Conservation (phyloP, 2,888 invertebrate species). For the Drosophila meridionalis region DNA sequence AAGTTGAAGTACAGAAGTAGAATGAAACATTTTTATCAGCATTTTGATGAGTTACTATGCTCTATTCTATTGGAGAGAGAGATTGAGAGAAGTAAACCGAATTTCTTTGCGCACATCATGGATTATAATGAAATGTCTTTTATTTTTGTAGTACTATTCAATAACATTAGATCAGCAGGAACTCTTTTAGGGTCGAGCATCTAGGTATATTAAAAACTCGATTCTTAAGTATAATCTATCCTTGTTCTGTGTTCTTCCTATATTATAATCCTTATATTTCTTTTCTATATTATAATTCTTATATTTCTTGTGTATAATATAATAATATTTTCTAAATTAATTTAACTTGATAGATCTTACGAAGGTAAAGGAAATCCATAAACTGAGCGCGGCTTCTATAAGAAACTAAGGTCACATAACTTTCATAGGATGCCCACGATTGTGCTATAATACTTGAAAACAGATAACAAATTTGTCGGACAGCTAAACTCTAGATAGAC, state of each 20-base stretch:
- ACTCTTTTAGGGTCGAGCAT: background rate
- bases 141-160: background rate
- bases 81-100: background rate
- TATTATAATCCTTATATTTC: too few species aligned
- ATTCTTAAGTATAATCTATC: background rate
- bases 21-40: background rate
- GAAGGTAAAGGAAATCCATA: too few species aligned
- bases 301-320: background rate
- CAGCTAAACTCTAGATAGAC: background rate
- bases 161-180: background rate
- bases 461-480: background rate
- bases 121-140: background rate
- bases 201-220: background rate
- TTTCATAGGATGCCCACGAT: background rate
- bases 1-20: background rate
- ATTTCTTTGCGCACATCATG: too few species aligned
- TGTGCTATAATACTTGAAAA: background rate
- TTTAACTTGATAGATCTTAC: too few species aligned
- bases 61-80: background rate
- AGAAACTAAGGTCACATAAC: background rate
- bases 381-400: background rate
- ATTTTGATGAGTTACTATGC: background rate
- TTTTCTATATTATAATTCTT: too few species aligned
- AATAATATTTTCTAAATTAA: background rate
- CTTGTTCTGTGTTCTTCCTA: too few species aligned